phyloP scores from a whole-genome alignment of 1,140 invertebrate species.

The Drosophila nasuta region DNA sequence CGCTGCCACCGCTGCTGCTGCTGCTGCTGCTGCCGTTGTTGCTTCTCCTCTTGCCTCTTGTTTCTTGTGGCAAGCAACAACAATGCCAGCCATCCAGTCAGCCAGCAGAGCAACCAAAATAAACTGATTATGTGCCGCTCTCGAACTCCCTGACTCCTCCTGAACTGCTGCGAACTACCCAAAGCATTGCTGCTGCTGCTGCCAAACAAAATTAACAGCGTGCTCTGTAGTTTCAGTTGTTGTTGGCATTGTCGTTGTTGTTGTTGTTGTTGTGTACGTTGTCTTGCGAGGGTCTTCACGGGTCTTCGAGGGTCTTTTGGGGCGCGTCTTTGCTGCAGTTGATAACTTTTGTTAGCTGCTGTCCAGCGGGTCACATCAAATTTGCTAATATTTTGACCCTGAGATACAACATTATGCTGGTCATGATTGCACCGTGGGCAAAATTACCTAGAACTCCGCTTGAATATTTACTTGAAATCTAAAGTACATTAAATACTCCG shows the following conservation, averaged over 20 bases:
- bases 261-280: background rate
- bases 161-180: constrained; percentile 1
- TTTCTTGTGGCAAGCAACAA: constrained; percentile 23
- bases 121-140: constrained; percentile 78
- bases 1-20: constrained; percentile 32
- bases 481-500: too few relatives aligned
- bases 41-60: constrained; percentile 14
- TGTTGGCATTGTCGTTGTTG: too few relatives aligned
- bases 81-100: constrained; percentile 43
- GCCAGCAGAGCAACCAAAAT: constrained; percentile 55
- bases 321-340: constrained; percentile 10
- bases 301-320: constrained; percentile 14
- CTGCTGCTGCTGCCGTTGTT: constrained; percentile 12
- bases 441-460: background rate
- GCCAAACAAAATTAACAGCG: constrained; percentile 71
- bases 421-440: constrained; percentile 59
- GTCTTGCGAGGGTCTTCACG: constrained; percentile 11
- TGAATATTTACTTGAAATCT: background rate
- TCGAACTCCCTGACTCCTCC: constrained; percentile 38
- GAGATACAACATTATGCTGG: constrained; percentile 64
- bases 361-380: constrained; percentile 67
- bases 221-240: background rate
- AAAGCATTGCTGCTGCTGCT: constrained; percentile 14
- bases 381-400: constrained; percentile 81
- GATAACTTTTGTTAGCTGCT: constrained; percentile 37